These are phyloP conservation scores for Hippocampus zosterae DNA, from an alignment of 2,113 vertebrate genomes.

Conservation along the genomic window DNA sequence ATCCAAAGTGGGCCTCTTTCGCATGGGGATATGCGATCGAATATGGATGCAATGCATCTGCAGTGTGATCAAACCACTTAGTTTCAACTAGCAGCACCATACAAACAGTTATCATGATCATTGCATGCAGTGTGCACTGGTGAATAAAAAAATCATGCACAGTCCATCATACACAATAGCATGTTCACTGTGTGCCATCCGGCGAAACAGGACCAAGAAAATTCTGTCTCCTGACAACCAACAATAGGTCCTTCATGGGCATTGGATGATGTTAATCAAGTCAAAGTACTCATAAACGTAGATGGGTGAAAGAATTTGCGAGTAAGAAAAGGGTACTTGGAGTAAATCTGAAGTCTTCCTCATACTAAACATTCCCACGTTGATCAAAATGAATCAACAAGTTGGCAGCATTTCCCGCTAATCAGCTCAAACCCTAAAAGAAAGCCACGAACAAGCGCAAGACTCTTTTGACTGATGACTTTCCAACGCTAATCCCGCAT, in stretches of 20 bases:
- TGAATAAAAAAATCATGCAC: background rate
- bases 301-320: background rate
- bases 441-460: background rate
- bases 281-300: background rate
- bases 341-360: background rate
- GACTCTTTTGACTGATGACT: slow-evolving; percentile 17
- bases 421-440: slow-evolving; percentile 11
- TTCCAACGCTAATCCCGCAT: slow-evolving; percentile 33
- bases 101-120: background rate
- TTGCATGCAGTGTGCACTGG: background rate
- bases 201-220: background rate
- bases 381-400: slow-evolving; percentile 1
- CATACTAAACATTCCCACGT: background rate
- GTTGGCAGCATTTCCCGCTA: background rate
- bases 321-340: background rate
- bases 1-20: no score
- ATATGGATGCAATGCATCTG: no score
- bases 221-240: background rate
- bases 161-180: background rate
- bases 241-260: background rate
- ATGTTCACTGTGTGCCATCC: background rate
- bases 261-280: background rate
- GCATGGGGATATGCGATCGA: no score
- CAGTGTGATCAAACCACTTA: background rate
- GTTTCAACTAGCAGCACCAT: background rate